Evolutionary conservation across 2,797 vertebrate species (phyloP).

Genomic region (Ciconia nigra): DNA sequence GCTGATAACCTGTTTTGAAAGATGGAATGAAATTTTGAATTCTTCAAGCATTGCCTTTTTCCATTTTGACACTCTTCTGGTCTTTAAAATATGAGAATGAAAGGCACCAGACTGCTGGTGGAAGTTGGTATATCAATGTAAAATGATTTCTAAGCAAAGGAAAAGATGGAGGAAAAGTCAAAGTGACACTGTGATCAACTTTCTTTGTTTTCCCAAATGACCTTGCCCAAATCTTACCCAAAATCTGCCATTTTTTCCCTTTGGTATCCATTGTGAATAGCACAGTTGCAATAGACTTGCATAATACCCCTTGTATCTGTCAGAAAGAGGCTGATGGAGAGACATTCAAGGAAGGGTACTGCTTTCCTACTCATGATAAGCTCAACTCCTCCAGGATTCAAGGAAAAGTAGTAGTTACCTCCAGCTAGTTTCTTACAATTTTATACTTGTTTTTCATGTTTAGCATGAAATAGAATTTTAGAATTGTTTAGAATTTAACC

Average conservation of each 20-base stretch:
- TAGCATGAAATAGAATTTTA: not conserved
- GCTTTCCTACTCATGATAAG: not conserved
- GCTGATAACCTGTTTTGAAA: not conserved
- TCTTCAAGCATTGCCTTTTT: not conserved
- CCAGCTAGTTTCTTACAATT: not conserved
- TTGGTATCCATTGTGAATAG: rapidly evolving
- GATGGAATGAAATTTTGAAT: not conserved
- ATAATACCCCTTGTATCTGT: not conserved
- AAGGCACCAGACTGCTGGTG: not conserved
- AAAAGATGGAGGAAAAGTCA: not conserved
- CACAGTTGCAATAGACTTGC: not conserved
- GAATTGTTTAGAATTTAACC: not conserved
- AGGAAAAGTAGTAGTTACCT: not conserved
- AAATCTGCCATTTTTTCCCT: not conserved
- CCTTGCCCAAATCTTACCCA: not conserved
- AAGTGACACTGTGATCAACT: not conserved
- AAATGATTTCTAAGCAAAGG: not conserved
- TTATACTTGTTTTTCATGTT: not conserved
- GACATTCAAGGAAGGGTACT: not conserved
- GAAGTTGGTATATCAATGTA: not conserved
- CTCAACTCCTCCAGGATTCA: not conserved
- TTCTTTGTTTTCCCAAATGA: not conserved
- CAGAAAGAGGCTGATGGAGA: too few species aligned
- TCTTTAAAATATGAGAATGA: not conserved
- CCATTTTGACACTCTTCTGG: not conserved